Conservation (phyloP, 2,797 vertebrate species). For the Eidolon dupreanum region DNA sequence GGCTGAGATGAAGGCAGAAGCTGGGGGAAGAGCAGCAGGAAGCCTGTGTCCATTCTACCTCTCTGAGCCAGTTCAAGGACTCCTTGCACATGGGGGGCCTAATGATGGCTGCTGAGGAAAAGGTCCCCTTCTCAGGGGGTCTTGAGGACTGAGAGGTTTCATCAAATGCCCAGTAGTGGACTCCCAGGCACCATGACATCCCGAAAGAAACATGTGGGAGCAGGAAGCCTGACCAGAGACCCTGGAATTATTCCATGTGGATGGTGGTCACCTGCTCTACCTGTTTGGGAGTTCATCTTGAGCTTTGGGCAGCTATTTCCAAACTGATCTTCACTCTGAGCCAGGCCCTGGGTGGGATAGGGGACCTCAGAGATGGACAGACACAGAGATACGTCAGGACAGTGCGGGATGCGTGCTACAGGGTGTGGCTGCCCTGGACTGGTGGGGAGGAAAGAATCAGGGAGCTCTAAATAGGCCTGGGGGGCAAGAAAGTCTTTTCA, state of each 20-base stretch:
- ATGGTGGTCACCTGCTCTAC: neutral
- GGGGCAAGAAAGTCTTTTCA: neutral
- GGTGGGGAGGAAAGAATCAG: rapidly evolving
- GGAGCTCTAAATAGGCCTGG: neutral
- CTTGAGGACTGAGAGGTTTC: neutral
- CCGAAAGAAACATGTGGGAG: neutral
- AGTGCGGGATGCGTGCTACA: rapidly evolving
- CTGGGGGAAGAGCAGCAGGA: neutral
- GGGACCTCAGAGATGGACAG: neutral
- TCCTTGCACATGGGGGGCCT: too few relatives aligned
- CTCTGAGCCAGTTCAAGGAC: neutral
- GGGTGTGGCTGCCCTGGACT: neutral
- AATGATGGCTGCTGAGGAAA: neutral
- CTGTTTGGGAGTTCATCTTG: neutral
- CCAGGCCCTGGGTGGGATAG: neutral
- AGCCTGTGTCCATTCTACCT: neutral
- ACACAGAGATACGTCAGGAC: neutral
- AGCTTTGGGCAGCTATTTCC: neutral
- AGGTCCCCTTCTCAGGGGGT: neutral
- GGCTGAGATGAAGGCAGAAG: neutral
- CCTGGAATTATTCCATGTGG: neutral
- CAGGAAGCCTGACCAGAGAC: neutral
- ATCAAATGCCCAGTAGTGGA: neutral
- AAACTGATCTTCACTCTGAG: neutral
- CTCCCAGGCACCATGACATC: neutral